Evolutionary conservation across 2,888 invertebrate species (phyloP), one percentile per base, ranked within the genome.

Genomic region (Euphydryas editha): DNA sequence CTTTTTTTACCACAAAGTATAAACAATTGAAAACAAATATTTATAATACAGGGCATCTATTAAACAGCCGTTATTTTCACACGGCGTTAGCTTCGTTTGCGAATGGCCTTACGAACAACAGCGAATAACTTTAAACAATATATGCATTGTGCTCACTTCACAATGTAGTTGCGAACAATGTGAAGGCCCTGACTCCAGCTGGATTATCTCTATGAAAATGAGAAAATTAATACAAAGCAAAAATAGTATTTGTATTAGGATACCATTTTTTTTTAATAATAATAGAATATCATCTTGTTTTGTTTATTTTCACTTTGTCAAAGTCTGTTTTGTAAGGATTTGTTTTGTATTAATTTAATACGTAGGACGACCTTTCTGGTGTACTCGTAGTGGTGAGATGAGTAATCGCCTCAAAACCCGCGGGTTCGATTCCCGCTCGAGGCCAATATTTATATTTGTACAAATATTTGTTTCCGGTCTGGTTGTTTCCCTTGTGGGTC

Each of bases 91-190:
- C 51, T 36, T 21, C 18, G 42, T 18, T 2, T 17, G 6, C 1
- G 15, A 17, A 56, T 39, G 17, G 39, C 42, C 63, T 64, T 64
- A 65, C 56, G 44, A 60, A 30, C 46, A 65, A 30, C 60, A 65
- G 30, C 39, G 60, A 65, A 60, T 60, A 56, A 55, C 42, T 60
- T 42, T 18, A 60, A 39, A 56, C 65, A 65, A 59, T 65, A 65
- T 47, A 60, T 62, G 65, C 51, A 69, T 69, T 65, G 68, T 68
- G 68, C 60, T 62, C 42, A 65, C 56, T 57, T 60, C 13, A 62
- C 68, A 58, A 58, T 68, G 49, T 55, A 59, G 55, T 62, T 30
- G 62, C 20, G 59, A 62, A 68, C 65, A 65, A 69, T 65, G 58
- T 55, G 37, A 47, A 69, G 68, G 68, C 55, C 65, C 65, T 57